These are phyloP conservation scores for Trematomus loennbergii DNA, from an alignment of 2,113 vertebrate species.

Conservation along the genomic window DNA sequence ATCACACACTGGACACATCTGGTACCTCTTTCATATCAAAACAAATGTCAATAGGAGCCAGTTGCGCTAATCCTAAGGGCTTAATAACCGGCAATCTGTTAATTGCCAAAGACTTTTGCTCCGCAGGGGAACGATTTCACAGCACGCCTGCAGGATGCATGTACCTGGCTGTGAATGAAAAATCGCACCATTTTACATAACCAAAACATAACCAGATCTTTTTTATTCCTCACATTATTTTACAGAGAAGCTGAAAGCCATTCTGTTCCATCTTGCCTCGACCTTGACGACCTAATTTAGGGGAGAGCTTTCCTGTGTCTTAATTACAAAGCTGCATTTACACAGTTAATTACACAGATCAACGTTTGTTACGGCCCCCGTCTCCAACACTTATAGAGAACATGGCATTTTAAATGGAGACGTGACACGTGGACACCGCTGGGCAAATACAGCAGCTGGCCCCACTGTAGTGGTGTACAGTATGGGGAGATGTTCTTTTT, in stretches of 20 bases:
- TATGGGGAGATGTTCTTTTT: too few relatives aligned
- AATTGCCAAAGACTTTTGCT: constrained; percentile 42
- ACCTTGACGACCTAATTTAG: constrained; percentile 80
- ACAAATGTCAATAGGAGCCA: constrained; percentile 32
- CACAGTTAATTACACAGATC: constrained; percentile 82
- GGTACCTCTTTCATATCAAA: constrained; percentile 47
- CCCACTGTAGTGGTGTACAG: not conserved
- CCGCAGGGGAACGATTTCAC: constrained; percentile 25
- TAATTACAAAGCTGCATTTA: constrained; percentile 83
- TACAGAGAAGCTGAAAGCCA: constrained; percentile 37
- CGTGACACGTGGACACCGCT: constrained; percentile 51
- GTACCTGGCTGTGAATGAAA: constrained; percentile 1
- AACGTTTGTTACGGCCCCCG: constrained; percentile 69
- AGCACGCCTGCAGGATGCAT: not conserved
- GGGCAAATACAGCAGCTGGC: constrained; percentile 42
- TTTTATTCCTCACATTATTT: constrained; percentile 3
- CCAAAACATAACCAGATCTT: not conserved
- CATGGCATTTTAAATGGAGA: constrained; percentile 71
- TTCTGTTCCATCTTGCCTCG: constrained; percentile 74
- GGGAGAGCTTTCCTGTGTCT: constrained; percentile 76
- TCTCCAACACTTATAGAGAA: constrained; percentile 74
- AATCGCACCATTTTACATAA: not conserved
- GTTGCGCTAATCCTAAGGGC: constrained; percentile 19
- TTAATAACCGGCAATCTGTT: constrained; percentile 59
- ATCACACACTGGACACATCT: constrained; percentile 27